These are phyloP conservation scores for Watsonalla cultraria DNA, from an alignment of 2,888 invertebrate species.

Conservation along the genomic window DNA sequence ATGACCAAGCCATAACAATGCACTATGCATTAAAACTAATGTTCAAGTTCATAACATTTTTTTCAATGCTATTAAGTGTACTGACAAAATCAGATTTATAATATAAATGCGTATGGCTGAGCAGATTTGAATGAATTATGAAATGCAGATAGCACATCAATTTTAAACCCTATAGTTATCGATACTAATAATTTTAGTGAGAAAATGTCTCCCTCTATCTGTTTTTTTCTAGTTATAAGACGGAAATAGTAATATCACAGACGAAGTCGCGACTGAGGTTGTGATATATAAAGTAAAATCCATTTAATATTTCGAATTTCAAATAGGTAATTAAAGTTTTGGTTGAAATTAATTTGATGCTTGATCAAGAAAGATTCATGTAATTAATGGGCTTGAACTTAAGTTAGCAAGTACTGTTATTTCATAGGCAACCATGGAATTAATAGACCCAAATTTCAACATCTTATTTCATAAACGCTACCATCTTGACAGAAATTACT, in stretches of 20 bases:
- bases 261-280: no score
- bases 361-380: neutral
- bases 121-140: no score
- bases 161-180: no score
- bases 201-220: no score
- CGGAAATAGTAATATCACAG: no score
- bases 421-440: slow-evolving; percentile 55
- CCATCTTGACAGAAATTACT: slow-evolving; percentile 55
- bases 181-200: no score
- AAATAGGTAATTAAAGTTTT: neutral
- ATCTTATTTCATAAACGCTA: slow-evolving; percentile 49
- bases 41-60: slow-evolving; percentile 40
- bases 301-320: neutral
- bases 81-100: no score
- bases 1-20: slow-evolving; percentile 48
- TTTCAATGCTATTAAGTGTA: slow-evolving; percentile 42
- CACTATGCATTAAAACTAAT: slow-evolving; percentile 58
- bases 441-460: slow-evolving; percentile 55
- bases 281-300: no score
- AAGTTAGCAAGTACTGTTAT: slow-evolving; percentile 32
- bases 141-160: no score
- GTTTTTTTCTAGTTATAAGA: no score
- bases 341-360: neutral
- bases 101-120: no score
- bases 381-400: neutral